Base-by-base conservation (phyloP, 1,140 invertebrate genomes). In the Cydia pomonella region DNA sequence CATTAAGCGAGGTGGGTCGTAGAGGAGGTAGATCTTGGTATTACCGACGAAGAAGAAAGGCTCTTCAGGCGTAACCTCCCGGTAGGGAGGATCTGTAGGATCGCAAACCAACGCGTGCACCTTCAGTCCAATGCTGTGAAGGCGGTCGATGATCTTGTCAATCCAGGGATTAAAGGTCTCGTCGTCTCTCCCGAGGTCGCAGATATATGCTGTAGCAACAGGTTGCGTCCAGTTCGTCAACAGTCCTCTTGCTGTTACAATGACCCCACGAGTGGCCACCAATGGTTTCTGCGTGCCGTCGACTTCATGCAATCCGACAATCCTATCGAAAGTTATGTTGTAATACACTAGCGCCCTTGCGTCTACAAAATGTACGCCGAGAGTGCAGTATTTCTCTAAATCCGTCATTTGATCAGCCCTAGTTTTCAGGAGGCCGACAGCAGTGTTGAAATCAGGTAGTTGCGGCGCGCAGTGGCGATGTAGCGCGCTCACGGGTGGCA, bases 1-100 rank as follows among this genome's bases (percentile, higher is more conserved):
- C 64, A 69, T 69, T n/a, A 69, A 18, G n/a, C 29, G 64, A 0
- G 64, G 64, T 7, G 64, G 27, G 29, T 69, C 64, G 64, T 69
- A 69, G 7, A 33, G 9, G 16, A 69, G 9, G 29, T 69, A 69
- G 29, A 69, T 69, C n/a, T 69, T 69, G 7, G 16, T 29, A 18
- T 6, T n/a, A 9, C 9, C 64, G 18, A 38, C 33, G 29, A 18
- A 33, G 64, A 69, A 69, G n/a, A 69, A 69, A 27, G 64, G 64
- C n/a, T 18, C 0, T 13, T 16, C 27, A 7, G 64, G 27, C 6
- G 27, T 7, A 2, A 38, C 64, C 2, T 38, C 16, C 27, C 16
- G 29, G 6, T 6, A 18, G 4, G 27, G n/a, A 13, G 64, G 64
- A 9, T 4, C 5, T 12, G 64, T 10, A 29, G 64, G 64, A 10